Conservation (phyloP, 2,888 invertebrate genomes). For the Tenthredo amoena region DNA sequence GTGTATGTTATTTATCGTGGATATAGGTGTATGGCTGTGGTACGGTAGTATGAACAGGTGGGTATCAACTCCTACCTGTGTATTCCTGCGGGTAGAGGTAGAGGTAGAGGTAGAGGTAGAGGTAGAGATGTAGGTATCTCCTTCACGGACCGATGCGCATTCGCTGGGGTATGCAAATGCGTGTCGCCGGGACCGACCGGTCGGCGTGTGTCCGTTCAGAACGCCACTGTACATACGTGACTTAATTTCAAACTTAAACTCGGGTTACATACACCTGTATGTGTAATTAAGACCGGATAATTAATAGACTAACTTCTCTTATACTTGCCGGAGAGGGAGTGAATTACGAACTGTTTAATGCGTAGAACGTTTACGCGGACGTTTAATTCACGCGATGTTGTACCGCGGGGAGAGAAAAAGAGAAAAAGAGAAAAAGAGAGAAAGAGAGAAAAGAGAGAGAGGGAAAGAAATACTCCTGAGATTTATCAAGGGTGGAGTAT, state of each 20-base stretch:
- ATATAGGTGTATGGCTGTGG: background rate
- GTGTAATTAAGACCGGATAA: slow-evolving; percentile 47
- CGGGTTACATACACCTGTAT: slow-evolving; percentile 20
- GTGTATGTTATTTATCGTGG: background rate
- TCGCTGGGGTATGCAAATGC: slow-evolving; percentile 42
- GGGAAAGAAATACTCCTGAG: background rate
- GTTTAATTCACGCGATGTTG: background rate
- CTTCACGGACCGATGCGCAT: slow-evolving; percentile 44
- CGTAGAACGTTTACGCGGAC: background rate
- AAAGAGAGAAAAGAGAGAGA: background rate
- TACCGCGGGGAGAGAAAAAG: background rate
- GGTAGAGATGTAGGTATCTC: background rate
- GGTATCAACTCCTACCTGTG: slow-evolving; percentile 35
- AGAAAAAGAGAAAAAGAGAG: background rate
- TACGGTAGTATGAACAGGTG: slow-evolving; percentile 7
- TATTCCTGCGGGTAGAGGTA: background rate
- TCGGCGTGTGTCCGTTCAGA: slow-evolving; percentile 25
- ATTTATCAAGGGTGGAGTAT: background rate
- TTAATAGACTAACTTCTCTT: slow-evolving; percentile 33
- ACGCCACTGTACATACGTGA: slow-evolving; percentile 38
- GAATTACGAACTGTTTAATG: slow-evolving; percentile 42
- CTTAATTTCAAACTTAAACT: slow-evolving; percentile 51
- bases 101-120: background rate
- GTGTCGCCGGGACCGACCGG: slow-evolving; percentile 9
- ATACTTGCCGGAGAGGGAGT: background rate